phyloP scores from a whole-genome alignment of 2,888 invertebrate species.

The Athetis lepigone region DNA sequence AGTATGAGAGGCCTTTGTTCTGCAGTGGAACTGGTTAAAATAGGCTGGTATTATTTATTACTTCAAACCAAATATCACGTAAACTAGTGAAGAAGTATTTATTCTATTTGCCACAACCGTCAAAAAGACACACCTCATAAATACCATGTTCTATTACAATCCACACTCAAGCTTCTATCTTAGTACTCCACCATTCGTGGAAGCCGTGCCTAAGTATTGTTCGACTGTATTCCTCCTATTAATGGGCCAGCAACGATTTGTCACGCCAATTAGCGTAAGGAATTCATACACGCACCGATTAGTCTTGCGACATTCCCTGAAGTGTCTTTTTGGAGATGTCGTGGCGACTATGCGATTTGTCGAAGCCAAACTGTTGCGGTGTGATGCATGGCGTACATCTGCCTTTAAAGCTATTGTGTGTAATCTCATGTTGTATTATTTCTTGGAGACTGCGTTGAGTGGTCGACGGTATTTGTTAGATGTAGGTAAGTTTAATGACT shows the following conservation, averaged over 20 bases:
- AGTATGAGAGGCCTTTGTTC: too few relatives aligned
- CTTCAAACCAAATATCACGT: not conserved
- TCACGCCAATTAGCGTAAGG: conserved; percentile 75
- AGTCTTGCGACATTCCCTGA: conserved; percentile 60
- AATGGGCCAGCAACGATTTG: conserved; percentile 68
- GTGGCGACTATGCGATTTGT: conserved; percentile 59
- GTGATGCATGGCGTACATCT: conserved; percentile 62
- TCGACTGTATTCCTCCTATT: conserved; percentile 63
- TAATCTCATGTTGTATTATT: conserved; percentile 33
- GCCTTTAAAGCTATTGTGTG: conserved; percentile 39
- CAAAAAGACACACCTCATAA: conserved; percentile 34
- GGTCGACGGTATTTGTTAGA: not conserved
- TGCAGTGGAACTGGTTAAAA: too few relatives aligned
- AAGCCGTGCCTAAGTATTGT: conserved; percentile 69
- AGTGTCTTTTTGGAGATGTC: conserved; percentile 60
- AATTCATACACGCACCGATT: conserved; percentile 71
- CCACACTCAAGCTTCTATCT: conserved; percentile 16
- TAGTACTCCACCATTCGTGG: conserved; percentile 37
- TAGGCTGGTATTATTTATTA: too few relatives aligned
- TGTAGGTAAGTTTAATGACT: not conserved
- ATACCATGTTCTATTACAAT: conserved; percentile 24
- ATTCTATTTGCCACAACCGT: conserved; percentile 20
- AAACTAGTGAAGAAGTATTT: too few relatives aligned
- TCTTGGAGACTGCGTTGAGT: conserved; percentile 18
- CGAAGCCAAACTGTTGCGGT: conserved; percentile 52